phyloP scores from a whole-genome alignment of 2,888 invertebrate species.

The Hydropsyche betteni region DNA sequence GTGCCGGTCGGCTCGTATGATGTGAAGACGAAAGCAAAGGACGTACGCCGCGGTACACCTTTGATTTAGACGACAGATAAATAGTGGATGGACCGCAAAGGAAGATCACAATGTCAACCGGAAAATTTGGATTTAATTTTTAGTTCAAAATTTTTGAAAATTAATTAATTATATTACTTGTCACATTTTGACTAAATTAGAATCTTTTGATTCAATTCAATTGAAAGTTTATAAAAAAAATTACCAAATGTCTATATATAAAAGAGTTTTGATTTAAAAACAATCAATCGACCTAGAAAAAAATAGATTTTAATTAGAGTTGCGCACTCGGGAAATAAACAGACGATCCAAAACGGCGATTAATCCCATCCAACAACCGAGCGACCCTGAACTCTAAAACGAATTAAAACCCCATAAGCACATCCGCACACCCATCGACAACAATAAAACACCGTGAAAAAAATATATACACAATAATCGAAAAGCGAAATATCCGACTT shows the following conservation, averaged over 20 bases:
- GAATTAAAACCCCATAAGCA: constrained; percentile 2
- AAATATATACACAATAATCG: neutral
- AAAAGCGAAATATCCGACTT: constrained; percentile 4
- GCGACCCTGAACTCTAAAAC: neutral
- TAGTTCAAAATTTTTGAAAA: neutral
- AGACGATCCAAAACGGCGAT: neutral
- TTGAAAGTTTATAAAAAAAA: too few relatives aligned
- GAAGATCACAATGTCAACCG: constrained; percentile 5
- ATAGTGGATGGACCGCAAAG: constrained; percentile 30
- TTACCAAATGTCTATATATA: too few relatives aligned
- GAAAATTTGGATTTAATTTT: neutral
- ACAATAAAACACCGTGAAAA: neutral
- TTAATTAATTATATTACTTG: neutral
- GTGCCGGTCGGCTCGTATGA: constrained; percentile 37
- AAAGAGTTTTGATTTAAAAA: too few relatives aligned
- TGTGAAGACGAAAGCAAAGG: constrained; percentile 45
- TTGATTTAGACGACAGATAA: constrained; percentile 48
- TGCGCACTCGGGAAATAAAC: neutral
- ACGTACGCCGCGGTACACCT: constrained; percentile 42
- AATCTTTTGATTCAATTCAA: too few relatives aligned
- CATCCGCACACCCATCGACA: neutral
- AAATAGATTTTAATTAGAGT: too few relatives aligned
- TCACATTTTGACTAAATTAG: too few relatives aligned
- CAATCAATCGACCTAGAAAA: too few relatives aligned
- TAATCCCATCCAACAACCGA: neutral